Conservation (phyloP, 1,140 invertebrate genomes). For the Nasonia longicornis region DNA sequence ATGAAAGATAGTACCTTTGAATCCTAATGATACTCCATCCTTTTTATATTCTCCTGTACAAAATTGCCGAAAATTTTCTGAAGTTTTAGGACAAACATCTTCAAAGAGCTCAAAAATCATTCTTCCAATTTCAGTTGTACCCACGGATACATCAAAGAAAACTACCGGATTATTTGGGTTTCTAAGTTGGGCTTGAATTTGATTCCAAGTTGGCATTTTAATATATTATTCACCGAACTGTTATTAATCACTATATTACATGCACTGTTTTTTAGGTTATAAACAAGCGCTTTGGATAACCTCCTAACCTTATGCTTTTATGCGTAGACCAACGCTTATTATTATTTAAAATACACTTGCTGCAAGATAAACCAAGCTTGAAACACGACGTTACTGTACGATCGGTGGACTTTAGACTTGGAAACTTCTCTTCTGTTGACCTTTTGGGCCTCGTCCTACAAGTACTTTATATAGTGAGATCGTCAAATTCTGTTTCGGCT, state of each 20-base stretch:
- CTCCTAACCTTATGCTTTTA: no score
- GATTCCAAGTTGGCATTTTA: constrained; percentile 90
- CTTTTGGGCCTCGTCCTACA: no score
- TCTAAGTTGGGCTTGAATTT: constrained; percentile 90
- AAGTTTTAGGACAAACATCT: constrained; percentile 93
- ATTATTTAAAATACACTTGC: no score
- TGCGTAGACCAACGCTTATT: no score
- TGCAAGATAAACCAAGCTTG: no score
- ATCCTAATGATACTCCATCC: constrained; percentile 72
- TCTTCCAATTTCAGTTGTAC: constrained; percentile 85
- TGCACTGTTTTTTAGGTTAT: no score
- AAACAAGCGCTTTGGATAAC: no score
- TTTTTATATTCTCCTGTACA: constrained; percentile 91
- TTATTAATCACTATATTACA: no score
- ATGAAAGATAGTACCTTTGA: constrained; percentile 88
- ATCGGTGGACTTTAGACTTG: no score
- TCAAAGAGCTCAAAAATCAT: constrained; percentile 95
- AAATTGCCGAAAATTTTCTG: constrained; percentile 92
- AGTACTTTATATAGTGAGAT: no score
- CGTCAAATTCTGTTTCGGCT: no score
- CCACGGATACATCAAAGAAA: constrained; percentile 95
- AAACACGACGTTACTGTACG: no score
- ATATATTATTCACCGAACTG: neutral
- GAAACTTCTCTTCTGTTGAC: neutral
- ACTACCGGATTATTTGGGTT: constrained; percentile 97